Evolutionary conservation across 37 sponge, comb jelly and placozoan species (phyloP), one percentile per base, ranked within the genome.

Genomic region (Haliclona indistincta): DNA sequence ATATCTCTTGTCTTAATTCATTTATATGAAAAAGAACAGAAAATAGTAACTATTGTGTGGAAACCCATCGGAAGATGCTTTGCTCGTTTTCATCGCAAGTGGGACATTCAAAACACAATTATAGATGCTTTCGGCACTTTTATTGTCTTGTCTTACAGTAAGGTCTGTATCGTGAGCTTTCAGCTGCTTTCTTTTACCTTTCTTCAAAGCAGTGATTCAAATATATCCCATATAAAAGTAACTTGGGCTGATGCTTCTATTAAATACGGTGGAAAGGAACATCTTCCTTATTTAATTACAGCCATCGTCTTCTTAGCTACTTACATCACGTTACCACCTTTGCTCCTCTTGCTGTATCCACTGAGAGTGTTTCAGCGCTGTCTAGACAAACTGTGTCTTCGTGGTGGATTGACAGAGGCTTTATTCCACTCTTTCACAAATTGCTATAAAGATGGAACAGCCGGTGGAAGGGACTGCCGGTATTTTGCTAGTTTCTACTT

Each of bases 371-470:
- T 83, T 22, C 69, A 83, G 33, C 68, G 53, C n/a, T 36, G 74
- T 3, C 84, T 83, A 17, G 20, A 56, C 28, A 2, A 0, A 1
- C 22, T 37, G 26, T 19, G 45, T 3, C 39, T 83, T 2, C 3
- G 73, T n/a, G 33, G 58, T n/a, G 63, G 52, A 2, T 62, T 49
- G 4, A 25, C 75, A 0, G 28, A 49, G 20, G 38, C 63, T 0
- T 83, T 83, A 41, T 38, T 83, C 19, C 76, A 83, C 42, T 67
- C 84, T 19, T 83, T 83, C 44, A 67, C 75, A 44, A 77, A 77
- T 3, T 76, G 53, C 54, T 83, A 69, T 52, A 83, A 68, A 32
- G 37, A 75, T 43, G 77, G 71, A 47, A 34, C 30, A 25, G 61
- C 63, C 34, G 76, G 64, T 44, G 30, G 36, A 49, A 68, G 70